These are phyloP conservation scores for Stictonetta naevosa DNA, from an alignment of 2,113 vertebrate genomes.

Conservation along the genomic window DNA sequence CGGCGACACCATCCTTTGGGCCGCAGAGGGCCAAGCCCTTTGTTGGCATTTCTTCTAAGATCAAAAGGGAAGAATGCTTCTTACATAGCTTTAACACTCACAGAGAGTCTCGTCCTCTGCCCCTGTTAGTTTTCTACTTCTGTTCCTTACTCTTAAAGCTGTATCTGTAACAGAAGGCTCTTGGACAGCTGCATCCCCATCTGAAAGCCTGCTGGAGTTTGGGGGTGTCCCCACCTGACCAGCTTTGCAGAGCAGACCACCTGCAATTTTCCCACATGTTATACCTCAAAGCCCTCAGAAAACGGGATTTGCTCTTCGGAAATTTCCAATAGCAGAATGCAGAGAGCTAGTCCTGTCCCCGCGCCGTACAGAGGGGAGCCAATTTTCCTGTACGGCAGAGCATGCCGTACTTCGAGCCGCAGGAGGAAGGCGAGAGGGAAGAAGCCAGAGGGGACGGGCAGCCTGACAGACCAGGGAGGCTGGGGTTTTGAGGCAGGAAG, in stretches of 20 bases:
- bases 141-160: not conserved
- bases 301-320: not conserved
- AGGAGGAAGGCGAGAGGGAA: not conserved
- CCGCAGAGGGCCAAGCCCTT: rapidly evolving
- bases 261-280: slow-evolving; percentile 52
- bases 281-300: slow-evolving; percentile 1
- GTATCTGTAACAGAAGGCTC: not conserved
- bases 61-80: not conserved
- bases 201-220: slow-evolving; percentile 50
- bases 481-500: not conserved
- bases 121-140: not conserved
- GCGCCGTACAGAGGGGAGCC: not conserved
- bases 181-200: slow-evolving; percentile 51
- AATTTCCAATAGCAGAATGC: slow-evolving; percentile 47
- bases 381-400: slow-evolving; percentile 34
- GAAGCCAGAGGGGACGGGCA: not conserved
- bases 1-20: not conserved
- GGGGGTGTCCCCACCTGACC: slow-evolving; percentile 52
- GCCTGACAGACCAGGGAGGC: not conserved
- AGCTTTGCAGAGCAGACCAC: slow-evolving; percentile 44
- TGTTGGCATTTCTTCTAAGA: not conserved
- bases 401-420: not conserved
- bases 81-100: not conserved
- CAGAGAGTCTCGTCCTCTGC: not conserved
- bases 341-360: not conserved